Evolutionary conservation across 2,113 vertebrate species (phyloP).

Genomic region (Ceratotherium simum): DNA sequence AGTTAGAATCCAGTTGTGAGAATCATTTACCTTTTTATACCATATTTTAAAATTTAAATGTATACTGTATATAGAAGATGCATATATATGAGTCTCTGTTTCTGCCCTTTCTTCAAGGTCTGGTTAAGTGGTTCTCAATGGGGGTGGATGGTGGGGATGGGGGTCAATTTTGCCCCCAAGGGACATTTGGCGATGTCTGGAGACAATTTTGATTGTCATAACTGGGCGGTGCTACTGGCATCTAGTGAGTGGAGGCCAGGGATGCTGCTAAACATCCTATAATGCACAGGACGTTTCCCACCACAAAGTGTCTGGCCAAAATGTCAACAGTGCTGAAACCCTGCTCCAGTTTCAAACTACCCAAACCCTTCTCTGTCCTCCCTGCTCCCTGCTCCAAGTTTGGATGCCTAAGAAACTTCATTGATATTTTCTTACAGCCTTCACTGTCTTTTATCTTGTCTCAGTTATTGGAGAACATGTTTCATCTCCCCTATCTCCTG

Average conservation of each 20-base stretch:
- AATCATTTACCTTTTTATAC: neutral
- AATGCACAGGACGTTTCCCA: neutral
- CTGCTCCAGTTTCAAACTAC: neutral
- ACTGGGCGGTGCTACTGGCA: neutral
- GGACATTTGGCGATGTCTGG: neutral
- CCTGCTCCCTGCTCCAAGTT: neutral
- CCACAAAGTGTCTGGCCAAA: neutral
- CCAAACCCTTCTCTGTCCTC: neutral
- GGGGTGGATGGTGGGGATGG: accelerated
- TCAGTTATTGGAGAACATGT: neutral
- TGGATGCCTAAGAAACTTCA: neutral
- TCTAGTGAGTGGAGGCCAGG: neutral
- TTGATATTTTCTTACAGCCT: neutral
- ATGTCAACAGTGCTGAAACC: accelerated
- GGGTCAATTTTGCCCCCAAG: neutral
- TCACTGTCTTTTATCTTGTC: neutral
- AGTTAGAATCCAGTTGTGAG: neutral
- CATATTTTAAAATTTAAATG: neutral
- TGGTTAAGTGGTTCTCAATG: neutral
- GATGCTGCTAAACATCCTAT: no score
- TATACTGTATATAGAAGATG: neutral
- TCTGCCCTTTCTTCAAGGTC: neutral
- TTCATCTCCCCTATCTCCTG: neutral
- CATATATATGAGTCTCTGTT: neutral
- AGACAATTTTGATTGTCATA: accelerated